Percentiles rank a stretch among this genome's conserved stretches.
These are phyloP conservation scores for Actenoides lindsayi DNA, from an alignment of 2,113 vertebrate species.

Conservation along the genomic window DNA sequence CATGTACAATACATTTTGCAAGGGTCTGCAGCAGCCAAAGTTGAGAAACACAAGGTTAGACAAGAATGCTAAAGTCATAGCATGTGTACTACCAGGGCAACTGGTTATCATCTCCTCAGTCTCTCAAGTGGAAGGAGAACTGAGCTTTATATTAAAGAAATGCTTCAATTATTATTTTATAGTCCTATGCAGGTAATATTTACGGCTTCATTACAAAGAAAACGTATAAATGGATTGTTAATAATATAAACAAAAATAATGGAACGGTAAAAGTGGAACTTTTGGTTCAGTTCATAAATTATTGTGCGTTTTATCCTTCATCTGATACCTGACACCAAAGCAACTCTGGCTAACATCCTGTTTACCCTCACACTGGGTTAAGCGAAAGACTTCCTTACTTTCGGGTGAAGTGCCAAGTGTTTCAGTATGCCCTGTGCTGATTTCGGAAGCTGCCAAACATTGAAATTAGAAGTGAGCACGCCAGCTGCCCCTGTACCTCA, in stretches of 20 bases:
- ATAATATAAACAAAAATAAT: not conserved
- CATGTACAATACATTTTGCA: constrained; percentile 41
- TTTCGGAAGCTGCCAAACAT: constrained; percentile 70
- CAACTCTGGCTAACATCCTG: constrained; percentile 60
- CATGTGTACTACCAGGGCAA: not conserved
- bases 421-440: constrained; percentile 39
- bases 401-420: constrained; percentile 58
- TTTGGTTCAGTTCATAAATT: constrained; percentile 19
- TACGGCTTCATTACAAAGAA: not conserved
- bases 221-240: not conserved
- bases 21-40: not conserved
- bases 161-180: not conserved
- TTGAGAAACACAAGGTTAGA: not conserved
- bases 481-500: constrained; percentile 69
- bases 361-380: constrained; percentile 64
- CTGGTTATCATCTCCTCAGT: not conserved
- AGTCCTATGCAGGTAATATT: not conserved
- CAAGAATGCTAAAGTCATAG: constrained; percentile 13
- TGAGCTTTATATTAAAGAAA: not conserved
- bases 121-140: not conserved
- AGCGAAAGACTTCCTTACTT: constrained; percentile 54
- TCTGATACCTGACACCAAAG: constrained; percentile 65
- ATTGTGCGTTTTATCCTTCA: not conserved
- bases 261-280: not conserved
- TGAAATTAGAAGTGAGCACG: constrained; percentile 56